phyloP scores from a whole-genome alignment of 2,797 vertebrate genomes.

The Triplophysa yarkandensis region DNA sequence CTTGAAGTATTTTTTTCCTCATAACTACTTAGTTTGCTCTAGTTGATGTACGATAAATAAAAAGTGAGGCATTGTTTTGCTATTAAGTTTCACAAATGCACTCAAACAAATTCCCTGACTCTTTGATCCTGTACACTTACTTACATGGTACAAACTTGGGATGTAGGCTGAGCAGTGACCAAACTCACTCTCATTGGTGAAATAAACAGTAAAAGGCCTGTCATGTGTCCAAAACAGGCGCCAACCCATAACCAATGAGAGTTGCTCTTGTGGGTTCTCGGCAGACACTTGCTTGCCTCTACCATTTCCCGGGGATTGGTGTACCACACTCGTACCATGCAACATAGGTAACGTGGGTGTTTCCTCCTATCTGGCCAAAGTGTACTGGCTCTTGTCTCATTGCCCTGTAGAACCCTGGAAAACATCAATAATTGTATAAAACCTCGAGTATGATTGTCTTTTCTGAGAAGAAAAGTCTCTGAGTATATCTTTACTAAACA shows the following conservation, averaged over 20 bases:
- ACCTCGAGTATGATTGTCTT: too few relatives aligned
- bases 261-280: conserved; percentile 30
- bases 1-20: conserved; percentile 52
- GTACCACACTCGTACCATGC: conserved; percentile 97
- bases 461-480: too few relatives aligned
- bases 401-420: conserved; percentile 90
- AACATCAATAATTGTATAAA: conserved; percentile 10
- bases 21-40: conserved; percentile 57
- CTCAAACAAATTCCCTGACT: conserved; percentile 74
- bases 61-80: conserved; percentile 70
- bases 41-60: conserved; percentile 82
- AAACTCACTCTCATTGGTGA: conserved; percentile 39
- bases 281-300: conserved; percentile 52
- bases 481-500: not conserved
- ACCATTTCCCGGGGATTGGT: conserved; percentile 96
- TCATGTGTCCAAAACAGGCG: conserved; percentile 44
- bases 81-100: conserved; percentile 73
- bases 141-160: conserved; percentile 68
- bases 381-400: conserved; percentile 92
- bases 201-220: conserved; percentile 13
- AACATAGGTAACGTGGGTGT: conserved; percentile 87
- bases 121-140: conserved; percentile 72
- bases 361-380: conserved; percentile 90
- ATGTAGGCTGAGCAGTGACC: conserved; percentile 58
- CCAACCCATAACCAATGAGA: conserved; percentile 46